A percentile compares a stretch with the other conserved stretches of the same genome.
These are phyloP conservation scores for Invenusta paracnida DNA, from an alignment of 2,888 invertebrate species.

Conservation along the genomic window DNA sequence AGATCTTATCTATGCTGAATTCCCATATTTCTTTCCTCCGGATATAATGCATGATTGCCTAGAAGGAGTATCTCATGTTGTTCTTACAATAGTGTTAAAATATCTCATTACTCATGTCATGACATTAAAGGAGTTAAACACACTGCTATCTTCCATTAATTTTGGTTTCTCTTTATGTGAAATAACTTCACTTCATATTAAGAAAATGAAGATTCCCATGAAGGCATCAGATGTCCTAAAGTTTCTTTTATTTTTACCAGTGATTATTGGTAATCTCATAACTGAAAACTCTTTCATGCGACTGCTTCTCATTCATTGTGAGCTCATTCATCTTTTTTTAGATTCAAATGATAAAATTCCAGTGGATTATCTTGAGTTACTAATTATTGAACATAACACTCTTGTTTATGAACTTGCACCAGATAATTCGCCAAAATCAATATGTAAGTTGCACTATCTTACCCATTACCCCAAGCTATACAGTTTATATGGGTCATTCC, in stretches of 20 bases:
- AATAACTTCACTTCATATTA: neutral
- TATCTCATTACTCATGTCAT: neutral
- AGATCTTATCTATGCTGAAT: neutral
- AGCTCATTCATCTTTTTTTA: neutral
- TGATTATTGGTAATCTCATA: neutral
- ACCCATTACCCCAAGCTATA: neutral
- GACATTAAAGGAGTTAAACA: neutral
- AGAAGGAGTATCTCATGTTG: neutral
- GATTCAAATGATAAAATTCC: neutral
- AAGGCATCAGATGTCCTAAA: too few relatives aligned
- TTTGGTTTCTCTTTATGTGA: neutral
- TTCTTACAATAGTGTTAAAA: neutral
- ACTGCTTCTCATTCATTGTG: neutral
- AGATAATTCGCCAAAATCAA: neutral
- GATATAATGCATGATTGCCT: slow-evolving; percentile 20
- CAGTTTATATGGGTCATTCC: neutral
- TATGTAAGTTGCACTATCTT: neutral
- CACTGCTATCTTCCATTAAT: neutral
- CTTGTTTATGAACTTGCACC: neutral
- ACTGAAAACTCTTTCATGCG: neutral
- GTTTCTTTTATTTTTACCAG: neutral
- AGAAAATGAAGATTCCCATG: too few relatives aligned
- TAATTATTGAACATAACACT: neutral
- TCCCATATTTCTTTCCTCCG: slow-evolving; percentile 9
- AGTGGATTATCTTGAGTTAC: neutral